Evolutionary conservation across 2,113 vertebrate species (phyloP).

Genomic region (Lycocorax pyrrhopterus): DNA sequence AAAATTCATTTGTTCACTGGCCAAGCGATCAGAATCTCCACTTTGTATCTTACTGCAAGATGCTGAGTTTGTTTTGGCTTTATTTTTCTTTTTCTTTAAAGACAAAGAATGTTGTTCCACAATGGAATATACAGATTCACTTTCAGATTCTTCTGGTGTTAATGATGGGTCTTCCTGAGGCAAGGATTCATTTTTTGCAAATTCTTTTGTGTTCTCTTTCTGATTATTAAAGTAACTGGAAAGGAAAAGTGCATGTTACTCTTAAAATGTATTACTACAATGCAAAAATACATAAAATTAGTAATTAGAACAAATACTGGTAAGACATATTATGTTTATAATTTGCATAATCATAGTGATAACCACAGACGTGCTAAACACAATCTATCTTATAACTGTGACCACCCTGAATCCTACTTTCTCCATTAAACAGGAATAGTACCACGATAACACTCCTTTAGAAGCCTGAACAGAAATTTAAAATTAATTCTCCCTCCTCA

Average conservation of each 20-base stretch:
- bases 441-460: not conserved
- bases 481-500: not conserved
- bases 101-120: slow-evolving; percentile 72
- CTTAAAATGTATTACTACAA: not conserved
- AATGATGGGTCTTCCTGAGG: slow-evolving; percentile 42
- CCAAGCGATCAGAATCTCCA: slow-evolving; percentile 11
- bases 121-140: slow-evolving; percentile 78
- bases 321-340: not conserved
- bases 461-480: not conserved
- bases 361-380: not conserved
- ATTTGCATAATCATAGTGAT: not conserved
- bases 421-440: not conserved
- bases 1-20: slow-evolving; percentile 65
- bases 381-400: not conserved
- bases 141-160: slow-evolving; percentile 18
- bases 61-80: not conserved
- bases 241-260: not conserved
- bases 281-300: not conserved
- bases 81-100: slow-evolving; percentile 54
- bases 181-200: slow-evolving; percentile 42
- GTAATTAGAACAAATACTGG: not conserved
- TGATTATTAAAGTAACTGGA: slow-evolving; percentile 51
- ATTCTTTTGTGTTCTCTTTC: slow-evolving; percentile 31
- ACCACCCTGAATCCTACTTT: not conserved
- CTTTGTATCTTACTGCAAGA: slow-evolving; percentile 10